A percentile compares a stretch with the other conserved stretches of the same genome.
Evolutionary conservation across 2,888 invertebrate genomes (phyloP).

Genomic region (Conistra vaccinii): DNA sequence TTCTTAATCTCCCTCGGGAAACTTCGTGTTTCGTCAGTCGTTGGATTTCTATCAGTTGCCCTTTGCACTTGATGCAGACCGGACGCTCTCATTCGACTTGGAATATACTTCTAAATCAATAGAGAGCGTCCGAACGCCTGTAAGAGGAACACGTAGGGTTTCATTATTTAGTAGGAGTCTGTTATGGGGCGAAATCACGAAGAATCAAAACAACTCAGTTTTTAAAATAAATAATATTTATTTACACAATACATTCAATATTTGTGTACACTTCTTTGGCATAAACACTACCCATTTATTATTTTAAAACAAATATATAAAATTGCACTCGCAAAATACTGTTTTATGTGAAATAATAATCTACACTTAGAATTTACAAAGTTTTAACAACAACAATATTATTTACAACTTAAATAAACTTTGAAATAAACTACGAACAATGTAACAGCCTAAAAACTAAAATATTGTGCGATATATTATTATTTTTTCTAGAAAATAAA

Average conservation of each 20-base stretch:
- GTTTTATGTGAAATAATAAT: slow-evolving; percentile 71
- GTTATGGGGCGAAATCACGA: not conserved
- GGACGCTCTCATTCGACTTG: too few species aligned
- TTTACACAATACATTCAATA: slow-evolving; percentile 81
- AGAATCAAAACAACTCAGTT: not conserved
- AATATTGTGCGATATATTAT: slow-evolving; percentile 65
- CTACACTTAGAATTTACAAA: slow-evolving; percentile 73
- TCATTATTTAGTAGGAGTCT: not conserved
- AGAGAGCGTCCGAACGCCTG: too few species aligned
- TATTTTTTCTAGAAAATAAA: slow-evolving; percentile 23
- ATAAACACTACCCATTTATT: slow-evolving; percentile 85
- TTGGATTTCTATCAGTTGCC: too few species aligned
- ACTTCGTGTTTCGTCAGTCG: too few species aligned
- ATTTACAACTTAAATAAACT: slow-evolving; percentile 76
- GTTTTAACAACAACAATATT: slow-evolving; percentile 76
- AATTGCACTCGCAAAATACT: slow-evolving; percentile 89
- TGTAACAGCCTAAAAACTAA: slow-evolving; percentile 71
- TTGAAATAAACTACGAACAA: slow-evolving; percentile 74
- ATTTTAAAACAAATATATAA: slow-evolving; percentile 71
- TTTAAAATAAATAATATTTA: slow-evolving; percentile 75
- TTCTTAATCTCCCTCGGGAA: too few species aligned
- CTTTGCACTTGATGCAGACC: too few species aligned
- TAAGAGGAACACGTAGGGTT: not conserved
- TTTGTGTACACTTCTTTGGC: slow-evolving; percentile 89
- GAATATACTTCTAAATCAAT: too few species aligned